phyloP scores from a whole-genome alignment of 2,888 invertebrate species.

The Drosophila bunnanda region DNA sequence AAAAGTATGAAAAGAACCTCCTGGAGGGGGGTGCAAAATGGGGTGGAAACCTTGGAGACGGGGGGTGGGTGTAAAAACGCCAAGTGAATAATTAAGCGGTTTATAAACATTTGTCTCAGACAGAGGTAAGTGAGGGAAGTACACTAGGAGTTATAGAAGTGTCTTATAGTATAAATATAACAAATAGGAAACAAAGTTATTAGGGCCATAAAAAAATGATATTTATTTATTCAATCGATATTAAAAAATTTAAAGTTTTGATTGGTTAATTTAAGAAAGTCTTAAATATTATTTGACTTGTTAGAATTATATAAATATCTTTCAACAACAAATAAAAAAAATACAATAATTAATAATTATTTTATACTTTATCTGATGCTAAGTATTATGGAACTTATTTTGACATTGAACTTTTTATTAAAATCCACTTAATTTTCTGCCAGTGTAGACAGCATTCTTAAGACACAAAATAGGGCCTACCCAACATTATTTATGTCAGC shows the following conservation, averaged over 20 bases:
- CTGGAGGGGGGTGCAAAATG: conserved; percentile 7
- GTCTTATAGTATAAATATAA: too few species aligned
- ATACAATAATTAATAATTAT: not conserved
- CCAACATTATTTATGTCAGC: conserved; percentile 44
- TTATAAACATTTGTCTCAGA: conserved; percentile 79
- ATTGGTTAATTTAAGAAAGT: too few species aligned
- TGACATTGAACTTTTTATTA: not conserved
- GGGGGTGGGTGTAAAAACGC: conserved; percentile 56
- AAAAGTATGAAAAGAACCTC: conserved; percentile 36
- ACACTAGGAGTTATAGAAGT: conserved; percentile 9
- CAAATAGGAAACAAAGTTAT: too few species aligned
- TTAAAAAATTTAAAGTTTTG: too few species aligned
- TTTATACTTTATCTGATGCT: too few species aligned
- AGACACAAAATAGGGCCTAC: conserved; percentile 14
- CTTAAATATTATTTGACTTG: too few species aligned
- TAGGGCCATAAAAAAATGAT: too few species aligned
- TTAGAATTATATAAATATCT: too few species aligned
- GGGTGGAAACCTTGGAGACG: not conserved
- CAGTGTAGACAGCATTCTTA: conserved; percentile 1
- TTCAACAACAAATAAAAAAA: not conserved
- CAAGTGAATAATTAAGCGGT: conserved; percentile 81
- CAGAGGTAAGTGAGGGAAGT: conserved; percentile 36
- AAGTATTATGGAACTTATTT: too few species aligned
- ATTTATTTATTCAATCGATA: too few species aligned
- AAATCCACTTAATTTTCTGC: not conserved